Percentiles rank a stretch among this genome's conserved stretches.
phyloP scores from a whole-genome alignment of 2,888 invertebrate genomes.

The Mycogona germanica region DNA sequence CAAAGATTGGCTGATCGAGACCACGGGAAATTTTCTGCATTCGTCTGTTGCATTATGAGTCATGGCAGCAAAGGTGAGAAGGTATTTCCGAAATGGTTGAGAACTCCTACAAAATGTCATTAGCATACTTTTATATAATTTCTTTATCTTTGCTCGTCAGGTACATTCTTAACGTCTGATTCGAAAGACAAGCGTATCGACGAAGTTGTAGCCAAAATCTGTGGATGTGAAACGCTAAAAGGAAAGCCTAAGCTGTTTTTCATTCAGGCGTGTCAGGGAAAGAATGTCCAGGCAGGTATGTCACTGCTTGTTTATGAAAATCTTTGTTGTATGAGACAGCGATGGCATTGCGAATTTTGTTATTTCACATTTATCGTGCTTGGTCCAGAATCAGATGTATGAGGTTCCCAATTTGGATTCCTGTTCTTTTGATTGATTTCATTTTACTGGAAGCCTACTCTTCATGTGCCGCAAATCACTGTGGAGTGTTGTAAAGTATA shows the following conservation, averaged over 20 bases:
- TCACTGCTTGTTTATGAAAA: too few species aligned
- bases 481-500: too few species aligned
- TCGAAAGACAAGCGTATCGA: not conserved
- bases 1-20: not conserved
- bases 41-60: not conserved
- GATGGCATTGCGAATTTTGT: too few species aligned
- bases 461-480: too few species aligned
- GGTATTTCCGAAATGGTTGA: not conserved
- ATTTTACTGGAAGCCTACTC: too few species aligned
- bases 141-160: not conserved
- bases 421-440: too few species aligned
- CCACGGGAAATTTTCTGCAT: not conserved
- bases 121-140: too few species aligned
- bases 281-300: not conserved
- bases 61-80: not conserved
- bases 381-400: too few species aligned
- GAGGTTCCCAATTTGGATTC: too few species aligned
- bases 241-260: slow-evolving; percentile 5
- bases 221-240: not conserved
- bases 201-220: not conserved
- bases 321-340: too few species aligned
- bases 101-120: not conserved
- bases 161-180: not conserved
- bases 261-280: slow-evolving; percentile 6
- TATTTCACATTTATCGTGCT: too few species aligned